Percentiles rank a stretch among this genome's conserved stretches.
Evolutionary conservation across 2,797 vertebrate species (phyloP).

Genomic region (Hypotaenidia philippensis): DNA sequence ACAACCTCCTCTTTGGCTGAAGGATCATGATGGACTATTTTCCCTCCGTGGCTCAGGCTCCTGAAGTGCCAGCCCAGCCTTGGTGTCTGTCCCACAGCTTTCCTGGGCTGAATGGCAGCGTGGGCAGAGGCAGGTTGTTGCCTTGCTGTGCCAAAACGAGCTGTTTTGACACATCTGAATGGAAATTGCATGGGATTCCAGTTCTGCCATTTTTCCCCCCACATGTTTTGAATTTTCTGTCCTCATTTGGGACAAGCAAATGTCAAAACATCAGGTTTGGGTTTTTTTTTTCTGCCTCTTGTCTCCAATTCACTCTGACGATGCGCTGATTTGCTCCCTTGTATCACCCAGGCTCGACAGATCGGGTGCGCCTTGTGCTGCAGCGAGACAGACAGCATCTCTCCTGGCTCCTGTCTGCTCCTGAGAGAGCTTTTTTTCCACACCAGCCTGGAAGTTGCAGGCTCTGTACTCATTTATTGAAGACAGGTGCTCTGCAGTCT

Average conservation of each 20-base stretch:
- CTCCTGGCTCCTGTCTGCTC: not conserved
- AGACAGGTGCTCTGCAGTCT: not conserved
- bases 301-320: fast-evolving
- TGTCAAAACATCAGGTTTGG: not conserved
- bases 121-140: not conserved
- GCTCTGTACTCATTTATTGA: not conserved
- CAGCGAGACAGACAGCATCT: fast-evolving
- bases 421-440: not conserved
- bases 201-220: not conserved
- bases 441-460: not conserved
- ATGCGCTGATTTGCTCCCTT: not conserved
- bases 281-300: not conserved
- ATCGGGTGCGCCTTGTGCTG: fast-evolving
- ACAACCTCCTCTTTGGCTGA: not conserved
- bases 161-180: not conserved
- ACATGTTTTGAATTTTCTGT: not conserved
- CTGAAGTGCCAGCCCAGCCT: not conserved
- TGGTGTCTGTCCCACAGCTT: not conserved
- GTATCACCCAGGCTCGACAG: not conserved
- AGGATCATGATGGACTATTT: fast-evolving
- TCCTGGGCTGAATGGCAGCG: not conserved
- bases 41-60: not conserved
- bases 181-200: not conserved
- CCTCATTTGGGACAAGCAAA: not conserved
- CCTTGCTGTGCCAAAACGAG: not conserved